Percentiles rank a stretch among this genome's conserved stretches.
Evolutionary conservation across 2,888 invertebrate species (phyloP).

Genomic region (Hylaea fasciaria): DNA sequence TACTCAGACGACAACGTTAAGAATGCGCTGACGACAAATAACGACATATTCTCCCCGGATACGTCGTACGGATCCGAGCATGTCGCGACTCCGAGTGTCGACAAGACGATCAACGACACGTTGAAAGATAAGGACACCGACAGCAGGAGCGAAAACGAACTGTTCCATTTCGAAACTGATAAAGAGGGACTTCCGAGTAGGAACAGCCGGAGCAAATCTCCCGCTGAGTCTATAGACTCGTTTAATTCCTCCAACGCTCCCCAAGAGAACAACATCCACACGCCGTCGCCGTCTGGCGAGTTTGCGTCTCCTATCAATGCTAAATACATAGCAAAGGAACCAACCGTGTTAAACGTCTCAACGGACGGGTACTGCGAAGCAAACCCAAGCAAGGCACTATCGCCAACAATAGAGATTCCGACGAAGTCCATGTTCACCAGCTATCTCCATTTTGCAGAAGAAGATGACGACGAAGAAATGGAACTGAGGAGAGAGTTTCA

Average conservation of each 20-base stretch:
- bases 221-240: conserved; percentile 75
- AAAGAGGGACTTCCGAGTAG: conserved; percentile 74
- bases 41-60: conserved; percentile 80
- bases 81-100: conserved; percentile 72
- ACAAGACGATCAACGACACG: conserved; percentile 73
- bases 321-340: conserved; percentile 60
- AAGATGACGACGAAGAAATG: conserved; percentile 54
- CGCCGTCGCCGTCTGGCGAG: conserved; percentile 75
- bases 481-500: conserved; percentile 52
- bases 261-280: conserved; percentile 62
- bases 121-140: conserved; percentile 84
- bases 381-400: conserved; percentile 67
- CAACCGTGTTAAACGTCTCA: conserved; percentile 36
- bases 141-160: conserved; percentile 90
- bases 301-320: conserved; percentile 66
- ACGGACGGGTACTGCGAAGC: conserved; percentile 55
- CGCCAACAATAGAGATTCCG: conserved; percentile 90
- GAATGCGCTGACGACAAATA: conserved; percentile 67
- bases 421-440: conserved; percentile 79
- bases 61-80: conserved; percentile 81
- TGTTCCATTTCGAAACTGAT: conserved; percentile 80
- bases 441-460: conserved; percentile 77
- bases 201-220: conserved; percentile 75
- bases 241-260: conserved; percentile 63
- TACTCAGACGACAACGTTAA: conserved; percentile 81